Evolutionary conservation across 1,140 invertebrate genomes (phyloP).

Genomic region (Protaetia brevitarsis): DNA sequence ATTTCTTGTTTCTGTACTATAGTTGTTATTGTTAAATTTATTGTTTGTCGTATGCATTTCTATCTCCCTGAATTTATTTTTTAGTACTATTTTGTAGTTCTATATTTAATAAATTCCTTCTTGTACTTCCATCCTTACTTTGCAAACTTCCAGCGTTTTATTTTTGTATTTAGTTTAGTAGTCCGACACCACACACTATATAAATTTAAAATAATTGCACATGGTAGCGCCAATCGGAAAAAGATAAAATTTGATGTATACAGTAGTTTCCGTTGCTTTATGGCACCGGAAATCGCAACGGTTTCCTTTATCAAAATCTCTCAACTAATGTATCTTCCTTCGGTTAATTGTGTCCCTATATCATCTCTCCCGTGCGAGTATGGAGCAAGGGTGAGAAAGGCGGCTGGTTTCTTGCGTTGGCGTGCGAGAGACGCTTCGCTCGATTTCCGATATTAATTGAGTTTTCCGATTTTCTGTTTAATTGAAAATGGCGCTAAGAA

Average conservation of each 20-base stretch:
- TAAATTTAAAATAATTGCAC: neutral
- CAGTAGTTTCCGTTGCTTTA: neutral
- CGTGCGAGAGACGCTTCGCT: neutral
- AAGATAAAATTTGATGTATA: constrained; percentile 13
- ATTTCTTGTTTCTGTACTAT: too few relatives aligned
- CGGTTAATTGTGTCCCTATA: constrained; percentile 14
- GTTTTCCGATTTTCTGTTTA: constrained; percentile 18
- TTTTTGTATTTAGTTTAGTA: neutral
- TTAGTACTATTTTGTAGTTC: too few relatives aligned
- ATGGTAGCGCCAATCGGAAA: neutral
- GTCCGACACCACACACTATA: neutral
- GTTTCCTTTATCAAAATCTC: constrained; percentile 12
- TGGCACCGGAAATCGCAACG: neutral
- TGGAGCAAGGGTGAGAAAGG: too few relatives aligned
- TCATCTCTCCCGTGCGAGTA: neutral
- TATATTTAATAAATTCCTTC: too few relatives aligned
- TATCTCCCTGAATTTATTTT: too few relatives aligned
- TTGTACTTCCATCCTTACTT: neutral
- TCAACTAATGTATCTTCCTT: neutral
- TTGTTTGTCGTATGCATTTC: too few relatives aligned
- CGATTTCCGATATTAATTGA: constrained; percentile 17
- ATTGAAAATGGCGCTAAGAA: constrained; percentile 15
- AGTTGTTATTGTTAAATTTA: too few relatives aligned
- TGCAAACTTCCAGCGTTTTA: neutral
- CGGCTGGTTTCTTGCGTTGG: neutral